Conservation (phyloP, 2,113 vertebrate genomes). For the Smithornis capensis region DNA sequence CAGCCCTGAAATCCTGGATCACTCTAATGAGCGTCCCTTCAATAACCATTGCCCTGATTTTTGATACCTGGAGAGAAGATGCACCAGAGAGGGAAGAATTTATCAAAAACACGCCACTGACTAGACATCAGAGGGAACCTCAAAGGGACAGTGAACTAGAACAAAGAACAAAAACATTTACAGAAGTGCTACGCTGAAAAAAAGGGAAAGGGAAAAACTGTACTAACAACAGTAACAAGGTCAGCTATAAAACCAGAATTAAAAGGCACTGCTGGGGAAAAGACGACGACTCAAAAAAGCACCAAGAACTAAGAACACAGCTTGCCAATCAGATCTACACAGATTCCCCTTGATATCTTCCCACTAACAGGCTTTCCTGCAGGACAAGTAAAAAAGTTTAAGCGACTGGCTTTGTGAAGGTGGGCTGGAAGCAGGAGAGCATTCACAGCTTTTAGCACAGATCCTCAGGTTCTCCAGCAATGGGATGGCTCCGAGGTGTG, state of each 20-base stretch:
- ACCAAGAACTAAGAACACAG: slow-evolving; percentile 64
- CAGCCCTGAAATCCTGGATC: slow-evolving; percentile 35
- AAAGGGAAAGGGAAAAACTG: slow-evolving; percentile 53
- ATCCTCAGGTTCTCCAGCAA: background rate
- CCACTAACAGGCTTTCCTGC: slow-evolving; percentile 66
- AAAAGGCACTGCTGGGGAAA: slow-evolving; percentile 72
- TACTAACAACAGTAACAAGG: slow-evolving; percentile 75
- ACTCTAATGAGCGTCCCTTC: slow-evolving; percentile 73
- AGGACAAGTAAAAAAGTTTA: slow-evolving; percentile 70
- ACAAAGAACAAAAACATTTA: slow-evolving; percentile 78
- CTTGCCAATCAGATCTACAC: slow-evolving; percentile 67
- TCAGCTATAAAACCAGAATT: slow-evolving; percentile 72
- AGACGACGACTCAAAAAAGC: slow-evolving; percentile 66
- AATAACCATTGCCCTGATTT: slow-evolving; percentile 73
- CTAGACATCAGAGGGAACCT: slow-evolving; percentile 76
- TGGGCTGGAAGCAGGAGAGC: slow-evolving; percentile 41
- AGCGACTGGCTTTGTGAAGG: slow-evolving; percentile 45
- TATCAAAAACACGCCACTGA: slow-evolving; percentile 74
- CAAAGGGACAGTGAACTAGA: slow-evolving; percentile 77
- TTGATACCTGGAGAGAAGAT: slow-evolving; percentile 78
- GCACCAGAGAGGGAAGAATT: slow-evolving; percentile 66
- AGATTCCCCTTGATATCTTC: slow-evolving; percentile 71
- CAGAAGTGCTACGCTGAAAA: slow-evolving; percentile 69
- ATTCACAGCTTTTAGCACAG: slow-evolving; percentile 19
- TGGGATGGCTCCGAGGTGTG: background rate